Percentiles rank a stretch among this genome's conserved stretches.
Conservation (phyloP, 2,797 vertebrate species). For the Gambelia wislizenii region DNA sequence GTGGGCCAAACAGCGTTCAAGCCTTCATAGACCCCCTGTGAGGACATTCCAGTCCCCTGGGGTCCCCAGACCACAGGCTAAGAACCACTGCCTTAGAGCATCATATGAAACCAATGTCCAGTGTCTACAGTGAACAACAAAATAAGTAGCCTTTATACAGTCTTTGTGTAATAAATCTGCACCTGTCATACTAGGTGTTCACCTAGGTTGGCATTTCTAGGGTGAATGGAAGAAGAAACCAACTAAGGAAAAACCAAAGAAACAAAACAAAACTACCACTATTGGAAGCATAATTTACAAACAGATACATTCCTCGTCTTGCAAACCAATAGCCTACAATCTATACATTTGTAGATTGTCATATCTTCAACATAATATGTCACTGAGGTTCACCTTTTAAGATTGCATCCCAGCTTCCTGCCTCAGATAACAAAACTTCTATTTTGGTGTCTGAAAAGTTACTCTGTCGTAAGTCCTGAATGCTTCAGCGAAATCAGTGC, state of each 20-base stretch:
- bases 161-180: not conserved
- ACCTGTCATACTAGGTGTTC: not conserved
- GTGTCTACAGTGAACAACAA: not conserved
- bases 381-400: not conserved
- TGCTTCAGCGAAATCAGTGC: not conserved
- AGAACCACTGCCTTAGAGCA: too few relatives aligned
- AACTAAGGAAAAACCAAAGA: slow-evolving; percentile 14
- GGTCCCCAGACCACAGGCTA: too few relatives aligned
- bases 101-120: not conserved
- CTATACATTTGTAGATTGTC: not conserved
- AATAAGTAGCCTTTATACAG: slow-evolving; percentile 16
- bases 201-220: not conserved
- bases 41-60: too few relatives aligned
- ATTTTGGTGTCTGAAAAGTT: not conserved
- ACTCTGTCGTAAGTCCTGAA: not conserved
- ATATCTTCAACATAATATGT: not conserved
- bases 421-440: not conserved
- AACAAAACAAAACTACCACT: not conserved
- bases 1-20: too few relatives aligned
- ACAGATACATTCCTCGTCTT: not conserved
- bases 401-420: not conserved
- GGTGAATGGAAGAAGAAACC: slow-evolving; percentile 11
- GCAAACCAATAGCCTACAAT: not conserved
- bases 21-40: too few relatives aligned
- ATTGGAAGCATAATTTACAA: slow-evolving; percentile 5